Percentiles rank a stretch among this genome's conserved stretches.
phyloP scores from a whole-genome alignment of 2,797 vertebrate genomes.

The Protonibea diacanthus region DNA sequence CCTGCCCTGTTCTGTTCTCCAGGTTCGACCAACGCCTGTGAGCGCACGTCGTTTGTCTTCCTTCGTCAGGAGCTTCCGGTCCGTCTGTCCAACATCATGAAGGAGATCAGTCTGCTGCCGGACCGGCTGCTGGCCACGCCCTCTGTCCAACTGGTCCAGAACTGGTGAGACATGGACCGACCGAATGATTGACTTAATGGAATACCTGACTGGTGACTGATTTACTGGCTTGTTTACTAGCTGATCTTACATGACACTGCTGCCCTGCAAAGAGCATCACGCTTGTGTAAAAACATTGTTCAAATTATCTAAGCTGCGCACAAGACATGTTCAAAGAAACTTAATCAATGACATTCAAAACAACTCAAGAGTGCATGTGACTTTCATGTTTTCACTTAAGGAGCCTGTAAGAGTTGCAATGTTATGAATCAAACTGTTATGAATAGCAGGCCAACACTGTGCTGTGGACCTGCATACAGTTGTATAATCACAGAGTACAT shows the following conservation, averaged over 20 bases:
- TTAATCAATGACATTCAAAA: background rate
- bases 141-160: constrained; percentile 91
- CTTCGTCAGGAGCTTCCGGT: constrained; percentile 93
- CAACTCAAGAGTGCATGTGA: background rate
- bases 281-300: background rate
- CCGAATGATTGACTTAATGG: background rate
- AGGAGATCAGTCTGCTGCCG: constrained; percentile 93
- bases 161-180: constrained; percentile 63
- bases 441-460: too few species aligned
- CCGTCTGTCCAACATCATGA: constrained; percentile 93
- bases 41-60: constrained; percentile 88
- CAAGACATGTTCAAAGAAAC: background rate
- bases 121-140: constrained; percentile 90
- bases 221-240: constrained; percentile 8
- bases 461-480: too few species aligned
- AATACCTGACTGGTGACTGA: background rate
- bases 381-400: background rate
- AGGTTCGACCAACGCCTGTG: constrained; percentile 67
- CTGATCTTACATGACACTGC: background rate
- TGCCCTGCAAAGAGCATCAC: background rate
- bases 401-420: too few species aligned
- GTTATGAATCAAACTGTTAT: too few species aligned
- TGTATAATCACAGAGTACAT: too few species aligned
- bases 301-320: background rate
- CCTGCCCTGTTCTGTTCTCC: constrained; percentile 44